Percentiles rank a stretch among this genome's conserved stretches.
These are phyloP conservation scores for Gallinago solitaria DNA, from an alignment of 2,797 vertebrate species.

Conservation along the genomic window DNA sequence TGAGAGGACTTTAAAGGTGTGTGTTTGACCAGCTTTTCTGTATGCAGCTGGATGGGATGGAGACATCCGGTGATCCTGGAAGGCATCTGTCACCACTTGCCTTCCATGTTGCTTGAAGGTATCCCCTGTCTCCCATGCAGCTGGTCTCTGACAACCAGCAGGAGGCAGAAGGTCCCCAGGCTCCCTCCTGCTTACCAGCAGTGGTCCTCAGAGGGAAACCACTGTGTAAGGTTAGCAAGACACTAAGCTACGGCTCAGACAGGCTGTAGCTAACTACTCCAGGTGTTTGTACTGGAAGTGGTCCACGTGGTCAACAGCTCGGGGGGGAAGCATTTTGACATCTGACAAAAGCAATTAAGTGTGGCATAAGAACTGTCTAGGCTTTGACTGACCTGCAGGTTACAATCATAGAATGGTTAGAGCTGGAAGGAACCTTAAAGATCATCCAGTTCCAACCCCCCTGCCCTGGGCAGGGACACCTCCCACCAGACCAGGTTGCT, in stretches of 20 bases:
- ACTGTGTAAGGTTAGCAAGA: neutral
- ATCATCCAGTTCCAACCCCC: too few species aligned
- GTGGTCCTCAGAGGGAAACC: neutral
- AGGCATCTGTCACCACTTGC: neutral
- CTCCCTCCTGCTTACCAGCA: neutral
- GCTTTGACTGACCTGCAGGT: neutral
- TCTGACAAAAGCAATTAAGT: neutral
- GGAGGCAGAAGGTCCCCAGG: neutral
- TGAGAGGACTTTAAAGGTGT: neutral
- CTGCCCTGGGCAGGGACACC: too few species aligned
- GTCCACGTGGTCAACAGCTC: neutral
- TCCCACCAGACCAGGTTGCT: too few species aligned
- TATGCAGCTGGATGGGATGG: neutral
- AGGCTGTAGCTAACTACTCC: neutral
- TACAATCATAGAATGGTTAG: neutral
- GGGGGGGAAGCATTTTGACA: neutral
- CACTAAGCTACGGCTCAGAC: neutral
- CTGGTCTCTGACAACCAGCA: neutral
- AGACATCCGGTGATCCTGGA: neutral
- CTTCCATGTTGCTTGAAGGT: neutral
- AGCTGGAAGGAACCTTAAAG: too few species aligned
- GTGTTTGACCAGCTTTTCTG: neutral
- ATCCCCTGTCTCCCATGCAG: neutral
- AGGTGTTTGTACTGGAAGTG: neutral
- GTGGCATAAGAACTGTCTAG: neutral